Percentiles rank a stretch among this genome's conserved stretches.
phyloP scores from a whole-genome alignment of 2,113 vertebrate genomes.

The Origma solitaria region DNA sequence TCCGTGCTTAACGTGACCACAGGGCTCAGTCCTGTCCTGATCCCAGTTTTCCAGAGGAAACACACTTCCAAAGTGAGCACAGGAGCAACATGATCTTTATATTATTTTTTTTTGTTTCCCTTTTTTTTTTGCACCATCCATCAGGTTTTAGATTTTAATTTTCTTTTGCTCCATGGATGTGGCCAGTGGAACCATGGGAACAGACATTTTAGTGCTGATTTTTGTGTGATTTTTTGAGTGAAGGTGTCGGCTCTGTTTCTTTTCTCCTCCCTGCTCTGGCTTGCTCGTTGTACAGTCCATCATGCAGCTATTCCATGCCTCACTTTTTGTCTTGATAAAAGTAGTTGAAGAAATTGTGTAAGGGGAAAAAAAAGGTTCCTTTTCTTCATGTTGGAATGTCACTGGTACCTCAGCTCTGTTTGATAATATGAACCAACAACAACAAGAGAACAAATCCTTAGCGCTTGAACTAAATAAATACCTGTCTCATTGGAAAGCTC shows the following conservation, averaged over 20 bases:
- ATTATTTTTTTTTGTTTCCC: not conserved
- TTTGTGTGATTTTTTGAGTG: not conserved
- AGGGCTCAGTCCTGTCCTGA: not conserved
- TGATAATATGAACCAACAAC: conserved; percentile 2
- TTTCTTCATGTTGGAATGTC: conserved; percentile 50
- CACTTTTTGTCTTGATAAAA: conserved; percentile 32
- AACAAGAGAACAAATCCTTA: not conserved
- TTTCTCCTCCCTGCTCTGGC: conserved; percentile 22
- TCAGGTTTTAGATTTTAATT: not conserved
- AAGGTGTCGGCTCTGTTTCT: conserved; percentile 33
- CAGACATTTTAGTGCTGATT: not conserved
- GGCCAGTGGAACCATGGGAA: not conserved
- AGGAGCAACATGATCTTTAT: not conserved
- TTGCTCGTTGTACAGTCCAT: conserved; percentile 8
- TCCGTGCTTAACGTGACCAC: not conserved
- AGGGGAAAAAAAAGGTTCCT: conserved; percentile 20
- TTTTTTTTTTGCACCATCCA: accelerated
- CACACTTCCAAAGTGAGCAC: not conserved
- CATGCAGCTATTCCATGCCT: not conserved
- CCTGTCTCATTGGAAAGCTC: conserved; percentile 58
- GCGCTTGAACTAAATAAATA: conserved; percentile 56
- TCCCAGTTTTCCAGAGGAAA: not conserved
- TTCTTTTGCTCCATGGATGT: accelerated
- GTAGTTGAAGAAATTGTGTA: conserved; percentile 47
- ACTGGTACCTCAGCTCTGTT: conserved; percentile 64